These are phyloP conservation scores for Prunella fulvescens DNA, from an alignment of 2,113 vertebrate species.

Conservation along the genomic window DNA sequence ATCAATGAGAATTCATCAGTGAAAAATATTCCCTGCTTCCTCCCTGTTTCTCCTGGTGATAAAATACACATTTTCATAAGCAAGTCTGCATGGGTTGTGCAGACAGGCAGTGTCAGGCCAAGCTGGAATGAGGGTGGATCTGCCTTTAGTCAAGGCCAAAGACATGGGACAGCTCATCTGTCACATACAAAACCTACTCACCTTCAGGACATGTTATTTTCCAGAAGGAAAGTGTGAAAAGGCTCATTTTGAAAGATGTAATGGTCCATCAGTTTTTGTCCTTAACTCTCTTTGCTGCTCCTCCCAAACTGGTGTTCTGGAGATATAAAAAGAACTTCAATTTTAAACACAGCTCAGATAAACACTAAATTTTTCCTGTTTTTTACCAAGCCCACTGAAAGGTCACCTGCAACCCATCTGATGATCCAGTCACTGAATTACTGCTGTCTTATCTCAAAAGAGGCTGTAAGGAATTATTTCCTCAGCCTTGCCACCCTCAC, in stretches of 20 bases:
- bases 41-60: background rate
- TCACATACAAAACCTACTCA: constrained; percentile 1
- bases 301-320: background rate
- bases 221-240: background rate
- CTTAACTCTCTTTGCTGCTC: background rate
- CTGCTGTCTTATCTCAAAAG: background rate
- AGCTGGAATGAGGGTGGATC: background rate
- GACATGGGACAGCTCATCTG: background rate
- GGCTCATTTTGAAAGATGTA: constrained; percentile 38
- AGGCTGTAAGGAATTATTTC: background rate
- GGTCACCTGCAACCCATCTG: background rate
- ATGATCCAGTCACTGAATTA: background rate
- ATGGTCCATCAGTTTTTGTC: constrained; percentile 38
- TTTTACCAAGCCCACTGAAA: background rate
- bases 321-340: background rate
- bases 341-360: background rate
- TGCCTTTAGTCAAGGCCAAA: background rate
- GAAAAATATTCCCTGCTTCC: background rate
- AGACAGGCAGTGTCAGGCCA: background rate
- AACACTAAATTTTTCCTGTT: background rate
- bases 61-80: background rate
- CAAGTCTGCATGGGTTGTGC: background rate
- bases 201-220: constrained; percentile 24
- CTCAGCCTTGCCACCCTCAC: background rate
- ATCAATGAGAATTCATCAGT: background rate